Base-by-base conservation (phyloP, 2,113 vertebrate genomes). In the Elanus axillaris region DNA sequence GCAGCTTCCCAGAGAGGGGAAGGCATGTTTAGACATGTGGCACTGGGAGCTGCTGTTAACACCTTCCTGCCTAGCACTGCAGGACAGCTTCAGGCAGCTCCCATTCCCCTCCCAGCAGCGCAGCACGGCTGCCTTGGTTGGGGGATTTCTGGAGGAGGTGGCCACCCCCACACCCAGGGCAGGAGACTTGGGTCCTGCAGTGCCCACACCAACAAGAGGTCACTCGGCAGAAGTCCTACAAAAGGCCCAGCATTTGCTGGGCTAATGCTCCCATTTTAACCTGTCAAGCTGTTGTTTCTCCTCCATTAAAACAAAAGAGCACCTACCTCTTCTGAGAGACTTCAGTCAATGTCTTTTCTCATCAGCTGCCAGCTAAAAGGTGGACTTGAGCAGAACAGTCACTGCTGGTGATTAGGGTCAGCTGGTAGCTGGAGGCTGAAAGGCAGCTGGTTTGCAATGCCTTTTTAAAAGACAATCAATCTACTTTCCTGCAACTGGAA, bases 71-170 rank as follows among this genome's bases (percentile, higher is more conserved):
- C 90, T 14, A 11, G 45, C 23, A 2, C 32, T 6, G 40, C 32
- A 48, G 69, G 25, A 26, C 38, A 10, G 50, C 42, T 27, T 31
- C 72, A 1, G 40, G 40, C 48, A 21, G 74, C 4, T 20, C 43
- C 71, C 6, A 0, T 4, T 25, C 8, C 74, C n/a, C 6, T 22
- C 52, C 56, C 0, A 1, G 25, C 2, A 3, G 50, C 29, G 26
- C 52, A 21, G 26, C 5, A 0, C 1, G 21, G 58, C 42, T 64
- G 43, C 38, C 20, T 9, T 7, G 2, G 14, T 2, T 13, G 32
- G 40, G 45, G 14, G 13, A 16, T 27, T 56, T 50, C 58, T 29
- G 63, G 79, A 31, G 74, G 34, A 42, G 25, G 34, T 13, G 16
- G 16, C 26, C 0, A 0, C 34, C 64, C 10, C 29, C 1, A 2